Evolutionary conservation across 2,797 vertebrate genomes (phyloP), one percentile per base, ranked within the genome.

Genomic region (Hylomyscus alleni): DNA sequence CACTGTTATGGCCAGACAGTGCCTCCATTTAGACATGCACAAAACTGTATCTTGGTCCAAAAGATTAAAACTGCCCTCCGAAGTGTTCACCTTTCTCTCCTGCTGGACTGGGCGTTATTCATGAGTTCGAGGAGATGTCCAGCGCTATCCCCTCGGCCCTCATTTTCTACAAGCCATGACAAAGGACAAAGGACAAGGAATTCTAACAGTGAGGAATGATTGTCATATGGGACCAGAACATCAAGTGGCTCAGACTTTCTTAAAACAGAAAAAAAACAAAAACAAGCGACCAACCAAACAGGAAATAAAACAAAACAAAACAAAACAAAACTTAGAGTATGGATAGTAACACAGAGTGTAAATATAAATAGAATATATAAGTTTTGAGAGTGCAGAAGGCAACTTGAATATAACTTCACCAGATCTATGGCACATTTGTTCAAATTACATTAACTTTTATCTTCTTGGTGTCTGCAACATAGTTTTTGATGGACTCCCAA

Each of bases 331-430:
- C 2, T 47, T 31, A 62, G n/a, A 19, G 6, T 91, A 40, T 94
- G 72, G 47, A 47, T 75, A 82, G 90, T 81, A 54, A 92, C 47
- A 73, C 67, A 95, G 78, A 89, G 22, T 7, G 31, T 88, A 94
- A 96, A 86, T 89, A 89, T 24, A 90, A 83, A 80, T 65, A 82
- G 95, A 97, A 44, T 93, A 73, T 44, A 44, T 20, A 97, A 54
- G 13, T 69, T 96, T 95, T 69, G 72, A 89, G 60, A 65, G 56
- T 89, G 37, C 91, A 96, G 37, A 92, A 90, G 69, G 10, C 40
- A 81, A 84, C 4, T 20, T 78, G 22, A 40, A 34, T 88, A 29
- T 67, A 52, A 75, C 47, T 62, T 69, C 82, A 54, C 93, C 83
- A n/a, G 31, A n/a, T 76, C 50, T 20, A 24, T 52, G 91, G 60